phyloP scores from a whole-genome alignment of 2,797 vertebrate species.

The Sardinella longiceps region DNA sequence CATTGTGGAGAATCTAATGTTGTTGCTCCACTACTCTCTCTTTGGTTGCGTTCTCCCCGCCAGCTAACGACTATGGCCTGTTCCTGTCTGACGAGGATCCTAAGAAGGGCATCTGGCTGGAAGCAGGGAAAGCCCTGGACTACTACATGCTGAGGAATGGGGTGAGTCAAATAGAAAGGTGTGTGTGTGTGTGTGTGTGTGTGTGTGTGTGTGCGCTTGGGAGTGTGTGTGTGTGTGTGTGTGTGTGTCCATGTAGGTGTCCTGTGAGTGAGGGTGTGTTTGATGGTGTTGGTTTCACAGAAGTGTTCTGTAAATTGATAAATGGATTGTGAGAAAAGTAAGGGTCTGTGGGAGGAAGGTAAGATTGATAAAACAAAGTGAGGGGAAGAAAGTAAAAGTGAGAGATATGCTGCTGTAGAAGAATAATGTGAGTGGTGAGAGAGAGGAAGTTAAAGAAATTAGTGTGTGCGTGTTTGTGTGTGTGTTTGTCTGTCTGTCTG shows the following conservation, averaged over 20 bases:
- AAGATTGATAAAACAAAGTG: too few species aligned
- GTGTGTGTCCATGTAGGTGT: not conserved
- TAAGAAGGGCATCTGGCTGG: constrained; percentile 98
- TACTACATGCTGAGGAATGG: constrained; percentile 99
- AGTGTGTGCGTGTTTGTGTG: not conserved
- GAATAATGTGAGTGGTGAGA: too few species aligned
- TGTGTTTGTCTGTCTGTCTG: not conserved
- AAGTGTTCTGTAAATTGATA: too few species aligned
- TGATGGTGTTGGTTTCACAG: too few species aligned
- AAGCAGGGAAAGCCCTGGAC: constrained; percentile 95
- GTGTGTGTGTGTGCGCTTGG: not conserved
- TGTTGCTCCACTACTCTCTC: not conserved
- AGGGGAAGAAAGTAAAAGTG: too few species aligned
- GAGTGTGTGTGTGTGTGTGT: not conserved
- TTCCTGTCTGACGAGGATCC: constrained; percentile 98
- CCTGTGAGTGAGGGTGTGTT: too few species aligned
- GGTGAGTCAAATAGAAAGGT: constrained; percentile 71
- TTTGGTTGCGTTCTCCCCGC: constrained; percentile 53
- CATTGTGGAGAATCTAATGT: constrained; percentile 6
- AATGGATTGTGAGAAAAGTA: too few species aligned
- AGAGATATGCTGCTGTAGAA: too few species aligned
- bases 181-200: not conserved
- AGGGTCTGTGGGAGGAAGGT: too few species aligned
- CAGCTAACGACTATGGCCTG: constrained; percentile 94
- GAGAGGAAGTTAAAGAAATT: too few species aligned